Evolutionary conservation across 2,888 invertebrate species (phyloP), one percentile per base, ranked within the genome.

Genomic region (Drosophila quinaria): DNA sequence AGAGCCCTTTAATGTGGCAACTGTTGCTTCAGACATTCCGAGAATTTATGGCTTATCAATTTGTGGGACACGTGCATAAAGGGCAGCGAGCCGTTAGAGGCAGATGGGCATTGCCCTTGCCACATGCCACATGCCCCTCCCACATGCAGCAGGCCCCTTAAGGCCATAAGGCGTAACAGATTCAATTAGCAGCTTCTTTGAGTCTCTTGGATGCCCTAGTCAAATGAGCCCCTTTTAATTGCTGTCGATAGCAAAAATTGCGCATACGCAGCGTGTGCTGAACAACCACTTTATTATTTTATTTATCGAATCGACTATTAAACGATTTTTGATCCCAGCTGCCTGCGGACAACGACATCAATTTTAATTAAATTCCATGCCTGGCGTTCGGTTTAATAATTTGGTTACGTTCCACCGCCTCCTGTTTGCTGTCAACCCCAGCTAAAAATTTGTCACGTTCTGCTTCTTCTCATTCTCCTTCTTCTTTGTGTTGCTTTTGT

Each of bases 1-100:
- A 33, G 69, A 56, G 74, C 64, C 80, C 83, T 80, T 86, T 83
- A 56, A 78, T 80, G 80, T 75, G 78, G 70, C 77, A 83, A 83
- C 86, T 83, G 83, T 86, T 83, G 86, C 83, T 78, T 52, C 59
- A 51, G 72, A 55, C 60, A 52, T 58, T 76, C 74, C 67, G 72
- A 73, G 76, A 70, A 86, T 84, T 86, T 86, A 86, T 83, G 81
- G 81, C 71, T 80, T 83, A 80, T 83, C 86, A 86, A 80, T 85
- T 78, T 72, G 70, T 41, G 70, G 61, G 55, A 55, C 73, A 78
- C 74, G 80, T 78, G 85, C 78, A 44, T 58, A 35, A 67, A 60
- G 71, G 71, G 55, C 69, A 63, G 55, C 41, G 17, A 55, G 47
- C 44, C 42, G 56, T 60, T 61, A 51, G 59, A 42, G 52, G 22